Conservation (phyloP, 2,888 invertebrate genomes). For the Mimas tiliae region DNA sequence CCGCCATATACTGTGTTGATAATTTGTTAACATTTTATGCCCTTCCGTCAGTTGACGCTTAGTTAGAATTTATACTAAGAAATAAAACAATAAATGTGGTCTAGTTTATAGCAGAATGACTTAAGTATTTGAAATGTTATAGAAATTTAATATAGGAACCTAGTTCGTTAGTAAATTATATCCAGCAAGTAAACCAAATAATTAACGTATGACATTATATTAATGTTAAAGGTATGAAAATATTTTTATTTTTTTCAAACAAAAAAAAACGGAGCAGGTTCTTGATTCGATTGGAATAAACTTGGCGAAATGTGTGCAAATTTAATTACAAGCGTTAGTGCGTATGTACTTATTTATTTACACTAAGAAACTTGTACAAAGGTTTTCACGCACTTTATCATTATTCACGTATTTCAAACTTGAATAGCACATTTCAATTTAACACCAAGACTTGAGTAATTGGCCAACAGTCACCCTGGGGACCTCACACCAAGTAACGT, state of each 20-base stretch:
- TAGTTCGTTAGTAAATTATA: too few relatives aligned
- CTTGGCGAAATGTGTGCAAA: too few relatives aligned
- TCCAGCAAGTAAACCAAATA: too few relatives aligned
- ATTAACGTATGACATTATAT: too few relatives aligned
- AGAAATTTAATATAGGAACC: too few relatives aligned
- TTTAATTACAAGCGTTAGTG: too few relatives aligned
- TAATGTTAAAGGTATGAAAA: too few relatives aligned
- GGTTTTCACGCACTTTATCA: not conserved
- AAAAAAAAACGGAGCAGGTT: too few relatives aligned
- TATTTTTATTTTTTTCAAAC: too few relatives aligned
- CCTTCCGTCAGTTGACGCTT: conserved; percentile 16
- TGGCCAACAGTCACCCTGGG: not conserved
- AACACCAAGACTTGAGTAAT: not conserved
- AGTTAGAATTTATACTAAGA: conserved; percentile 13
- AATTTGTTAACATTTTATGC: conserved; percentile 32
- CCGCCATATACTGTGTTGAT: conserved; percentile 27
- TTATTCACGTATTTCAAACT: not conserved
- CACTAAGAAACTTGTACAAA: too few relatives aligned
- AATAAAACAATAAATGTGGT: conserved; percentile 4
- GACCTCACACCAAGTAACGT: not conserved
- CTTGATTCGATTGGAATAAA: too few relatives aligned
- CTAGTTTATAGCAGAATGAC: not conserved
- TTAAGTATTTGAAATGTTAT: not conserved
- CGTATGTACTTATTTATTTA: too few relatives aligned
- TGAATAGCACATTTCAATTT: not conserved